phyloP scores from a whole-genome alignment of 2,888 invertebrate genomes.

The Arrhopalites spinosus region DNA sequence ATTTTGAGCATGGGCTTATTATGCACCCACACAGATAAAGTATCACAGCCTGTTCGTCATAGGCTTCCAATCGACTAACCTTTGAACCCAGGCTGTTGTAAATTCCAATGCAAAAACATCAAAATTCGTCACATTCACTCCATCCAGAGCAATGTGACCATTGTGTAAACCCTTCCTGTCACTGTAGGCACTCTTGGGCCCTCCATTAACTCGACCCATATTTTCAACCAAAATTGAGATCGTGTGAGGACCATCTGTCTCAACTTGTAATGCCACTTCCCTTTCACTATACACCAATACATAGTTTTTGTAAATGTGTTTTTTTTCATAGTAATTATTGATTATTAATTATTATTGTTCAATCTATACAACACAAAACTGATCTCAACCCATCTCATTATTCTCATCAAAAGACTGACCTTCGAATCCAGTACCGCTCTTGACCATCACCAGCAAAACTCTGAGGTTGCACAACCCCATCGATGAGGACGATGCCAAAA shows the following conservation, averaged over 20 bases:
- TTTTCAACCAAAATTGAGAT: constrained; percentile 61
- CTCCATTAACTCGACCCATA: constrained; percentile 60
- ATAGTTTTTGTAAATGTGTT: no score
- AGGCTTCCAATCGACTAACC: no score
- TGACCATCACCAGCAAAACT: background rate
- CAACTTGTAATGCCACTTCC: no score
- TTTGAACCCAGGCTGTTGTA: constrained; percentile 60
- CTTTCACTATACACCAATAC: background rate
- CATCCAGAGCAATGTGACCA: constrained; percentile 61
- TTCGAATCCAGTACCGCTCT: constrained; percentile 41
- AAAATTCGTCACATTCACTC: constrained; percentile 60
- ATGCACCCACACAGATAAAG: no score
- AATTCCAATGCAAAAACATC: constrained; percentile 63
- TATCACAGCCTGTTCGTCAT: no score
- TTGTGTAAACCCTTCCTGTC: constrained; percentile 60
- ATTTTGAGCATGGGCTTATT: no score
- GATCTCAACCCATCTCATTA: no score
- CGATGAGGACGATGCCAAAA: constrained; percentile 63
- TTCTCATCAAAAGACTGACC: constrained; percentile 20
- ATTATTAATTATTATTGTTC: background rate
- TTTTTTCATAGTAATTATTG: no score
- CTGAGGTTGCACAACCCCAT: constrained; percentile 57
- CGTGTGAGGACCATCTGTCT: background rate
- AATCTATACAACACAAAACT: no score
- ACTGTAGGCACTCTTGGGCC: constrained; percentile 48